phyloP scores from a whole-genome alignment of 2,113 vertebrate species.

The Amphiprion percula region DNA sequence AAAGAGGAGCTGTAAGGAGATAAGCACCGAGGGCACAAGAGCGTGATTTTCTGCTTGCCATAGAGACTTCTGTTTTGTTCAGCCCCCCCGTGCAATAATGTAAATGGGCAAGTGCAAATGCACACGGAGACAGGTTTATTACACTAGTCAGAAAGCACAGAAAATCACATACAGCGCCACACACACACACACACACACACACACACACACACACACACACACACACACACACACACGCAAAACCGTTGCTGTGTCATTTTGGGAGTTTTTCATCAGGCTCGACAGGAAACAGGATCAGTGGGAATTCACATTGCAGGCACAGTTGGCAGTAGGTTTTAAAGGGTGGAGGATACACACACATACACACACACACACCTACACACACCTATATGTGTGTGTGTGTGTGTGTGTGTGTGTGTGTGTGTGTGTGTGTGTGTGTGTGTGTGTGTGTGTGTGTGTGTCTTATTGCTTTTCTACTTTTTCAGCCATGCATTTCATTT shows the following conservation, averaged over 20 bases:
- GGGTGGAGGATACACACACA: conserved; percentile 14
- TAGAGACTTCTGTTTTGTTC: conserved; percentile 40
- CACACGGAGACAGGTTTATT: conserved; percentile 19
- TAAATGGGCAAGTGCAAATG: conserved; percentile 15
- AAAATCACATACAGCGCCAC: conserved; percentile 1
- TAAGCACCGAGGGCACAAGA: conserved; percentile 28
- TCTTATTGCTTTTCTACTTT: no score
- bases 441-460: no score
- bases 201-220: background rate
- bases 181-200: background rate
- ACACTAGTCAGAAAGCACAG: conserved; percentile 15
- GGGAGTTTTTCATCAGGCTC: conserved; percentile 28
- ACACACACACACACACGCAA: background rate
- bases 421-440: no score
- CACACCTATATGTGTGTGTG: no score
- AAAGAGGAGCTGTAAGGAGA: conserved; percentile 23
- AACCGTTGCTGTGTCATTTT: conserved; percentile 2
- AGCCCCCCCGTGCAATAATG: conserved; percentile 8
- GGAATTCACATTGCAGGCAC: conserved; percentile 18
- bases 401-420: no score
- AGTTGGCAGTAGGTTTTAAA: conserved; percentile 27
- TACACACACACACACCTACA: conserved; percentile 12
- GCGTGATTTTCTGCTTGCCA: conserved; percentile 30
- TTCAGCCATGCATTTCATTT: no score
- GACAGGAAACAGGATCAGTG: conserved; percentile 32